Percentiles rank a stretch among this genome's conserved stretches.
Evolutionary conservation across 2,797 vertebrate species (phyloP).

Genomic region (Rousettus madagascariensis): DNA sequence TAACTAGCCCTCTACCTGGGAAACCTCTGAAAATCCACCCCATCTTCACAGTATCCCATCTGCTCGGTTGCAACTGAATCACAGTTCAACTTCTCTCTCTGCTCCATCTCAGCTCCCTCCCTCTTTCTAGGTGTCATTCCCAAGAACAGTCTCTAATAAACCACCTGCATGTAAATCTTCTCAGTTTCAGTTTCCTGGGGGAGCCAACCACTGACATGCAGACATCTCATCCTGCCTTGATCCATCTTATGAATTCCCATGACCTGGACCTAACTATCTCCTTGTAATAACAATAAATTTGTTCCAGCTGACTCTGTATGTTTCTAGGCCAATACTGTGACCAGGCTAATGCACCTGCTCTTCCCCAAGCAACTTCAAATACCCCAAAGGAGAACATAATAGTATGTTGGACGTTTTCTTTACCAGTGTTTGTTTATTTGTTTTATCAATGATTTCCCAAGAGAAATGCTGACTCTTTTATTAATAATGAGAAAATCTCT

Average conservation of each 20-base stretch:
- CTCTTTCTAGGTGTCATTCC: background rate
- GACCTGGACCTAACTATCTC: background rate
- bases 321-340: background rate
- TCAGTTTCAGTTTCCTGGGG: background rate
- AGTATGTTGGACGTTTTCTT: background rate
- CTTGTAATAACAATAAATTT: background rate
- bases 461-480: background rate
- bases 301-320: background rate
- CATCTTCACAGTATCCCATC: background rate
- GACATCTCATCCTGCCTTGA: background rate
- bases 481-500: conserved; percentile 23
- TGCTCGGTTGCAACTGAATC: background rate
- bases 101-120: background rate
- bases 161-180: background rate
- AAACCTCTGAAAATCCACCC: background rate
- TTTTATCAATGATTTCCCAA: conserved; percentile 4
- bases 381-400: background rate
- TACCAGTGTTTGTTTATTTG: background rate
- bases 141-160: background rate
- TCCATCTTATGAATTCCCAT: background rate
- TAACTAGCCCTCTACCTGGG: background rate
- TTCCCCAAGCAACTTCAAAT: background rate
- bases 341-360: background rate
- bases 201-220: background rate
- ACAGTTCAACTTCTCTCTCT: background rate